Base-by-base conservation (phyloP, 2,113 vertebrate species). In the Chroicocephalus ridibundus region DNA sequence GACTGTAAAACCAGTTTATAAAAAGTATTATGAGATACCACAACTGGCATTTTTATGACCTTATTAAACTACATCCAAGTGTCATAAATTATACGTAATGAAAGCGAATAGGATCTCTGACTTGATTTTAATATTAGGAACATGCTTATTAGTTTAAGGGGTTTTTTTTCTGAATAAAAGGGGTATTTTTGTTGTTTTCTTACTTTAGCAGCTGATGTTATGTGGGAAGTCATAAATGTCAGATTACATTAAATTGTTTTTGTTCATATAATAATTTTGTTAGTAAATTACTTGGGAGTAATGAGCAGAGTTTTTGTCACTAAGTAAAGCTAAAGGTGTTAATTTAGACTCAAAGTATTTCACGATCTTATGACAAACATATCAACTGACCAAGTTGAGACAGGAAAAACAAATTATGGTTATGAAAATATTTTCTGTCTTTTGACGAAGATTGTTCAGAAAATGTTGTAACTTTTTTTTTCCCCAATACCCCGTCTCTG, bases 1-100 rank as follows among this genome's bases (percentile, higher is more conserved):
- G 98, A 98, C 97, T 98, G 98, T 98, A 98, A 98, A 98, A 98
- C 94, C 91, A 98, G 98, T 98, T 98, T 98, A 98, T 98, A 98
- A 98, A 98, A 98, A 98, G 97, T 98, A 98, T 98, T 98, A 98
- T 98, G 98, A 98, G 98, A 98, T 98, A 98, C 98, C 98, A 98
- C 98, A 98, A 98, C 97, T 98, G 98, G 97, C 98, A 98, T 98
- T 98, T 98, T 98, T 98, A 98, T 61, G 96, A 96, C 98, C 98
- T 98, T 98, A 98, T 98, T 98, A 98, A 98, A 98, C 97, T 98
- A 96, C 97, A 98, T 98, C 98, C 97, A 98, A 98, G 97, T 98
- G 97, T 97, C 98, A 98, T 98, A 98, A 98, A 98, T 98, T 98
- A 98, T 96, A 98, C 15, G 79, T 98, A 98, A 98, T 98, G 98